Evolutionary conservation across 2,113 vertebrate species (phyloP).

Genomic region (Trogon surrucura): DNA sequence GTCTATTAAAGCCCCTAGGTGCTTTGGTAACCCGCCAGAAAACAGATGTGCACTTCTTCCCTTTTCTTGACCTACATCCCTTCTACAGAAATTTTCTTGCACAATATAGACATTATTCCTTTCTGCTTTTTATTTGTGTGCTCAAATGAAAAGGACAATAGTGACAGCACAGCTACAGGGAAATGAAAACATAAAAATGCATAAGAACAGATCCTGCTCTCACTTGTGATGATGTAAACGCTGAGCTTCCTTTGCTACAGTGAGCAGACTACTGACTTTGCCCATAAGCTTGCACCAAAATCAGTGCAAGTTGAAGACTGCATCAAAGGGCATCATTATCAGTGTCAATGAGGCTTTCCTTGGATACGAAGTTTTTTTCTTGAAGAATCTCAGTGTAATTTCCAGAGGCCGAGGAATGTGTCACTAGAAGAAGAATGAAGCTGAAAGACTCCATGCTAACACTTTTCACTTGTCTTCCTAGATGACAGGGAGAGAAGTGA

Average conservation of each 20-base stretch:
- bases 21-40: not conserved
- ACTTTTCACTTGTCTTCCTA: slow-evolving; percentile 21
- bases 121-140: not conserved
- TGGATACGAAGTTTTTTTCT: not conserved
- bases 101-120: not conserved
- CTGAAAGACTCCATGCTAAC: not conserved
- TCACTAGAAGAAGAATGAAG: not conserved
- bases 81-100: not conserved
- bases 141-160: not conserved
- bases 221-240: not conserved
- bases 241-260: not conserved
- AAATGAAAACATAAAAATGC: not conserved
- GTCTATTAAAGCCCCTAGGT: not conserved
- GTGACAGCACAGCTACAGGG: not conserved
- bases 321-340: not conserved
- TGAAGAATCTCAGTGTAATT: not conserved
- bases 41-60: not conserved
- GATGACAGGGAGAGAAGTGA: slow-evolving; percentile 11
- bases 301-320: not conserved
- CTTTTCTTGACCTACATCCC: not conserved
- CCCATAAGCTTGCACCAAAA: not conserved
- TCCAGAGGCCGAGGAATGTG: not conserved
- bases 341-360: not conserved
- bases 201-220: not conserved
- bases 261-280: not conserved